Evolutionary conservation across 2,888 invertebrate species (phyloP).

Genomic region (Ptilodon capucinus): DNA sequence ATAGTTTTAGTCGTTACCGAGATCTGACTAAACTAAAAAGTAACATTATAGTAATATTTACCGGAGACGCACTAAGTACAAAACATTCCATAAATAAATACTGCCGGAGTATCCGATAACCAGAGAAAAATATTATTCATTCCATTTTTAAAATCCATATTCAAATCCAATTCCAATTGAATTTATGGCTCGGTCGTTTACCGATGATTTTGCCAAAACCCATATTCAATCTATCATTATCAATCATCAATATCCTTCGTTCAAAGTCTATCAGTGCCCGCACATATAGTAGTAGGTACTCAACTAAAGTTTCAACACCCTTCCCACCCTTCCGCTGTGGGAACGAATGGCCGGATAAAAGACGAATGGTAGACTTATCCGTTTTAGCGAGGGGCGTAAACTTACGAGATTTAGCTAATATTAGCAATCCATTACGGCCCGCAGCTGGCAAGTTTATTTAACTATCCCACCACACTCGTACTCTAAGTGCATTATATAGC

Average conservation of each 20-base stretch:
- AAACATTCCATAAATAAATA: too few relatives aligned
- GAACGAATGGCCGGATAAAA: slow-evolving; percentile 67
- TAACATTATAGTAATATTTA: too few relatives aligned
- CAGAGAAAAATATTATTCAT: too few relatives aligned
- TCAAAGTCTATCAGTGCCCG: slow-evolving; percentile 16
- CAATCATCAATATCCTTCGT: slow-evolving; percentile 34
- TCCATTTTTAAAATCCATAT: too few relatives aligned
- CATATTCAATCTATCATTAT: slow-evolving; percentile 25
- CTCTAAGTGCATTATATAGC: slow-evolving; percentile 24
- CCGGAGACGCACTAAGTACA: too few relatives aligned
- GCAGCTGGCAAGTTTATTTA: slow-evolving; percentile 39
- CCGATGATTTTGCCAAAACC: too few relatives aligned
- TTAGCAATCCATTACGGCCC: slow-evolving; percentile 77
- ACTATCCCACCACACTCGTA: slow-evolving; percentile 26
- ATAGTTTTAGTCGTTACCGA: too few relatives aligned
- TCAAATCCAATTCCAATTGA: too few relatives aligned
- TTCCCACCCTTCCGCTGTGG: slow-evolving; percentile 38
- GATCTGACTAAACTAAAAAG: too few relatives aligned
- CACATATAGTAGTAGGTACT: slow-evolving; percentile 15
- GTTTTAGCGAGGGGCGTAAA: slow-evolving; percentile 54
- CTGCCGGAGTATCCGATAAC: too few relatives aligned
- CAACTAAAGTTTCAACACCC: slow-evolving; percentile 47
- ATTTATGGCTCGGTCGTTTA: too few relatives aligned
- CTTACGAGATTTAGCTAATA: slow-evolving; percentile 78
- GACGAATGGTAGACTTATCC: slow-evolving; percentile 72